Evolutionary conservation across 1,140 invertebrate genomes (phyloP), one percentile per base, ranked within the genome.

Genomic region (Hycleus phaleratus): DNA sequence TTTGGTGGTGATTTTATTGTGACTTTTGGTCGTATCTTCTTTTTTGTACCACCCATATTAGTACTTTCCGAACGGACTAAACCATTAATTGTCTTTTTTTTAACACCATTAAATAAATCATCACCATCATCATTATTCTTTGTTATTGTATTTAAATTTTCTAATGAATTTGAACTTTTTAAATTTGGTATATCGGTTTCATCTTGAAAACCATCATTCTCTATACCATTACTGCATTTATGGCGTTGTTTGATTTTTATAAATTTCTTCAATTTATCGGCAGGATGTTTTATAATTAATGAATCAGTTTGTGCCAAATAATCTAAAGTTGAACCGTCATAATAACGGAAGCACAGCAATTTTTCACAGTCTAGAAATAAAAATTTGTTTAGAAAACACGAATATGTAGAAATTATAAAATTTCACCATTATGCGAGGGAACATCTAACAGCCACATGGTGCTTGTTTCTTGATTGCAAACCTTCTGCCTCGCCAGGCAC

Each of bases 341-440:
- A 78, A 67, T 79, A 79, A 38, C 77, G 74, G 65, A 79, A 79
- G 62, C 76, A 78, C 59, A 78, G 59, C 49, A 77, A 66, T 66
- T 76, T 77, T 51, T 69, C 71, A 60, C 68, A 72, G 56, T 74
- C 74, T 76, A 66, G 26, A 63, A 62, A 45, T 7, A 59, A 38
- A 18, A 18, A 18, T 18, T 18, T 18, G 18, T 18, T 18, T 18
- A 18, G 18, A 18, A 18, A 46, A 59, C 9, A 43, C 38, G 39
- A 25, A 25, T 54, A 10, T 4, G 4, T 4, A 2, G 12, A 43
- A 53, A 49, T 49, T 39, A 1, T 11, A 48, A 47, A 10, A 56
- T 39, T 18, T 18, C 3, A 68, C 65, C 66, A 63, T 66, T 59
- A 56, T 64, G 63, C 44, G 61, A 60, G 46, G 68, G 65, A 43